phyloP scores from a whole-genome alignment of 1,140 invertebrate genomes.

The Doryteuthis pealeii region DNA sequence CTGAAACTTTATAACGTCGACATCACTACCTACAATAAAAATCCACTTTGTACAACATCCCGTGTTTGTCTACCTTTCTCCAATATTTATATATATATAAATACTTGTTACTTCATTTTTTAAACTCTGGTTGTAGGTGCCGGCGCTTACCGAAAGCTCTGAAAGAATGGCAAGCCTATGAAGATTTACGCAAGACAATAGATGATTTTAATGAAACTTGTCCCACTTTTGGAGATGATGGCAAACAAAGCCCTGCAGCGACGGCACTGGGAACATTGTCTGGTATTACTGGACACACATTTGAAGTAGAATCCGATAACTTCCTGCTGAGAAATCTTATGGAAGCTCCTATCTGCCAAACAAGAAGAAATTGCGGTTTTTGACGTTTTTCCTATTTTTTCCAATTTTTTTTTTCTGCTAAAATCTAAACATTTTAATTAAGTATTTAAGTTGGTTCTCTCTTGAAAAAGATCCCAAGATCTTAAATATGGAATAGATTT shows the following conservation, averaged over 20 bases:
- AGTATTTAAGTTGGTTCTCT: no score
- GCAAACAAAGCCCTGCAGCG: conserved; percentile 97
- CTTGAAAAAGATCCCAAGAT: no score
- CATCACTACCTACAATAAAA: no score
- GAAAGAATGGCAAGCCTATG: conserved; percentile 97
- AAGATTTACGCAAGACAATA: conserved; percentile 92
- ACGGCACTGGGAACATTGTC: conserved; percentile 93
- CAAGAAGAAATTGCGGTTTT: conserved; percentile 91
- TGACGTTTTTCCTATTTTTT: no score
- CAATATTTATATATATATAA: no score
- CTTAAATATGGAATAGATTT: no score
- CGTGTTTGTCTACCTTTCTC: no score
- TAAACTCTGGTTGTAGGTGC: conserved; percentile 48
- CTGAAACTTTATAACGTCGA: no score
- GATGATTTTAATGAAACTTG: conserved; percentile 99
- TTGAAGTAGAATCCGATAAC: conserved; percentile 90
- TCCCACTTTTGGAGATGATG: conserved; percentile 92
- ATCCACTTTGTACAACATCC: no score
- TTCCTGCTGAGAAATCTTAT: conserved; percentile 94
- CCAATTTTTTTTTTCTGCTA: no score
- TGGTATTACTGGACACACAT: conserved; percentile 84
- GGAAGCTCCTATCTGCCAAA: conserved; percentile 88
- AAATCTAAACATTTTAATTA: no score
- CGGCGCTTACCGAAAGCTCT: conserved; percentile 89
- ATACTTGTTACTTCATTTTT: neutral